These are phyloP conservation scores for Danaus melanippus DNA, from an alignment of 1,140 invertebrate species.

Conservation along the genomic window DNA sequence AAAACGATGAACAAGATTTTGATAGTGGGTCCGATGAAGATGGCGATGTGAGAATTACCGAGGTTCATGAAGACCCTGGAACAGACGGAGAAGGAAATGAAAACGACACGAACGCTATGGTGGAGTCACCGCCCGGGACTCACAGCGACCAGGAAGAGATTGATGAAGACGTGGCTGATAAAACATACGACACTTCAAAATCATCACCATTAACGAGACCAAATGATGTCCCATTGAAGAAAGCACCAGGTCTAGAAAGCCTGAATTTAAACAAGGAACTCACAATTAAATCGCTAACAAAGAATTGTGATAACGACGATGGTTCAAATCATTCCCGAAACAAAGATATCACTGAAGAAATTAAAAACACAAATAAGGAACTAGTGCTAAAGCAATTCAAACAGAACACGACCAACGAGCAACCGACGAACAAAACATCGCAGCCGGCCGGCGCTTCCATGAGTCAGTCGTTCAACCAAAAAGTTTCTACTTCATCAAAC, in stretches of 20 bases:
- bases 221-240: conserved; percentile 12
- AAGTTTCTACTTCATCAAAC: conserved; percentile 29
- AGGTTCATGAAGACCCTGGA: no score
- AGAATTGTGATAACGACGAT: conserved; percentile 21
- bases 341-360: conserved; percentile 14
- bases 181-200: conserved; percentile 26
- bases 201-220: conserved; percentile 25
- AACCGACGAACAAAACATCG: conserved; percentile 6
- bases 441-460: conserved; percentile 13
- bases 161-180: conserved; percentile 28
- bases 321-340: conserved; percentile 9
- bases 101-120: conserved; percentile 24
- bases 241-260: conserved; percentile 24
- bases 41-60: conserved; percentile 41
- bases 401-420: conserved; percentile 3
- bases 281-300: conserved; percentile 44
- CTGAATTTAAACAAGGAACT: conserved; percentile 48
- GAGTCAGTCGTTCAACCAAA: conserved; percentile 30
- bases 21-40: conserved; percentile 37
- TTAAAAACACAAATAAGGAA: conserved; percentile 19
- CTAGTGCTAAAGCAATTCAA: conserved; percentile 12
- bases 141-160: conserved; percentile 37
- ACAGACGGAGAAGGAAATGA: conserved; percentile 33
- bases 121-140: conserved; percentile 34
- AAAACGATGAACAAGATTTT: conserved; percentile 23